Conservation (phyloP, 2,797 vertebrate species). For the Semotilus atromaculatus region DNA sequence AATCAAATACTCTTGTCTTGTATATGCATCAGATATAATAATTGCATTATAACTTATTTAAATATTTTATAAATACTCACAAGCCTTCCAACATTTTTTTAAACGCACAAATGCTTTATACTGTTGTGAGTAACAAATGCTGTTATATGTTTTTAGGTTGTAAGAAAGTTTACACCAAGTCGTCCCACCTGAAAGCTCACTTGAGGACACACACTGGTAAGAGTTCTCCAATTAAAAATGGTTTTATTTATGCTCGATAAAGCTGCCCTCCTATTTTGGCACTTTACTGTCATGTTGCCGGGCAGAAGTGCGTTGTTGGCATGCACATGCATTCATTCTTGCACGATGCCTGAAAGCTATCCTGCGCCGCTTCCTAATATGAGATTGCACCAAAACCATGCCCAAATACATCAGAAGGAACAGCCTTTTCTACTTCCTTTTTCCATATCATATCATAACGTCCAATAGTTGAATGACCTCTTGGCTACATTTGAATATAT, state of each 20-base stretch:
- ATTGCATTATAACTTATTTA: background rate
- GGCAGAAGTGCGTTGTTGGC: conserved; percentile 80
- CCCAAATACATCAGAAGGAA: conserved; percentile 74
- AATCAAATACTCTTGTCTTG: background rate
- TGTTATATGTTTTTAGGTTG: conserved; percentile 82
- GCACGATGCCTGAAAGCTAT: conserved; percentile 70
- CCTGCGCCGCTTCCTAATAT: conserved; percentile 73
- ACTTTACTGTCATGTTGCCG: conserved; percentile 74
- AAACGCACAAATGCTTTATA: background rate
- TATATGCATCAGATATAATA: background rate
- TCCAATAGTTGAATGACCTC: background rate
- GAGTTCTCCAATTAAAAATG: conserved; percentile 63
- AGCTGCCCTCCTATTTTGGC: conserved; percentile 72
- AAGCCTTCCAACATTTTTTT: conserved; percentile 9
- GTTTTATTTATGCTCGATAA: conserved; percentile 64
- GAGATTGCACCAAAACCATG: conserved; percentile 77
- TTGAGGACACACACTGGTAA: conserved; percentile 99
- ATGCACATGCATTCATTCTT: conserved; percentile 70
- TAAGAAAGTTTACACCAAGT: conserved; percentile 99
- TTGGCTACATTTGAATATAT: conserved; percentile 33
- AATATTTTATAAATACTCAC: background rate
- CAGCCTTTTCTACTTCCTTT: conserved; percentile 54
- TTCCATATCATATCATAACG: conserved; percentile 12
- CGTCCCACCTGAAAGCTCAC: conserved; percentile 98
- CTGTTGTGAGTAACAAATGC: background rate